These are phyloP conservation scores for Fregata magnificens DNA, from an alignment of 2,113 vertebrate genomes.

Conservation along the genomic window DNA sequence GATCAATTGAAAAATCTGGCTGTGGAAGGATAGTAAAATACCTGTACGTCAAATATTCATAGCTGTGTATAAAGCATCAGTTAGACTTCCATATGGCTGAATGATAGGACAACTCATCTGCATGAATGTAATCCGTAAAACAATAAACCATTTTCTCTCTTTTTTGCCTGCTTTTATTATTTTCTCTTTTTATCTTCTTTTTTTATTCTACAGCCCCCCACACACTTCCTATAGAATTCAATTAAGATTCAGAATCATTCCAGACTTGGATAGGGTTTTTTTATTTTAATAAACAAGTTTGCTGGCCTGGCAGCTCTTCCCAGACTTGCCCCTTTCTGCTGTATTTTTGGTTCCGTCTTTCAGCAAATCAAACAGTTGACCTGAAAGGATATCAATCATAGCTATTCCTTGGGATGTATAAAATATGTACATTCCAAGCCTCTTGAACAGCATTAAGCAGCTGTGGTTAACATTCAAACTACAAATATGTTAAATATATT, in stretches of 20 bases:
- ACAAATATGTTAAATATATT: constrained; percentile 72
- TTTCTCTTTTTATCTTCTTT: background rate
- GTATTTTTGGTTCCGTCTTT: constrained; percentile 40
- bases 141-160: background rate
- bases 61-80: background rate
- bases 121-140: background rate
- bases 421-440: constrained; percentile 57
- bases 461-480: constrained; percentile 70
- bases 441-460: constrained; percentile 62
- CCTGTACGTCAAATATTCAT: background rate
- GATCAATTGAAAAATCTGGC: constrained; percentile 13
- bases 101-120: background rate
- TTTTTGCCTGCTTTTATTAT: background rate
- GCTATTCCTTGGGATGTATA: constrained; percentile 45
- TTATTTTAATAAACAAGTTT: background rate
- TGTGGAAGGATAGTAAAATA: background rate
- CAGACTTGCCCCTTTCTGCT: background rate
- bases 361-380: constrained; percentile 64
- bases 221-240: background rate
- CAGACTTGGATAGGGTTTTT: background rate
- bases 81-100: background rate
- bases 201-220: background rate
- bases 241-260: background rate
- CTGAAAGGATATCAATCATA: constrained; percentile 67
- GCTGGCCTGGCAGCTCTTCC: background rate